These are phyloP conservation scores for Labeo catla DNA, from an alignment of 2,113 vertebrate genomes.

Conservation along the genomic window DNA sequence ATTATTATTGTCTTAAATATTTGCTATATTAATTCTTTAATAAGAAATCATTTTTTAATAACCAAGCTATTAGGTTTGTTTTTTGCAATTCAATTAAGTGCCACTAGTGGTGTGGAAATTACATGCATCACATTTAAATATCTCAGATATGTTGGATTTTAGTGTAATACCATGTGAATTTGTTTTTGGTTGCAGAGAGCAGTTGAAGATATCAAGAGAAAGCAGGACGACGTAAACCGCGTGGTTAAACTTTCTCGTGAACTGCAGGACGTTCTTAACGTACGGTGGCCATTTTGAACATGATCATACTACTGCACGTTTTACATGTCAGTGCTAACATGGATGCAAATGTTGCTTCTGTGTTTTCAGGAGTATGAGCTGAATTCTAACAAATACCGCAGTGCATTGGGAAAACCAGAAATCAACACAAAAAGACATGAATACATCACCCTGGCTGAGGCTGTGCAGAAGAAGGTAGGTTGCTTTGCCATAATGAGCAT, in stretches of 20 bases:
- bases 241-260: slow-evolving; percentile 79
- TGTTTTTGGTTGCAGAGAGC: slow-evolving; percentile 77
- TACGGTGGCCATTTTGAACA: slow-evolving; percentile 60
- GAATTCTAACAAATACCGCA: slow-evolving; percentile 81
- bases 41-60: too few species aligned
- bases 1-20: neutral
- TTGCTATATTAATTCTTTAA: too few species aligned
- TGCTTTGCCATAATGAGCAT: neutral
- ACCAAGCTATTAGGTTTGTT: neutral
- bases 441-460: slow-evolving; percentile 77
- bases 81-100: neutral
- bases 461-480: slow-evolving; percentile 84
- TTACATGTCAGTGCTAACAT: neutral
- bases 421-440: slow-evolving; percentile 71
- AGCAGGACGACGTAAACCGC: slow-evolving; percentile 75
- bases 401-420: slow-evolving; percentile 71
- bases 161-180: neutral
- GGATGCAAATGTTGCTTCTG: slow-evolving; percentile 22
- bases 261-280: slow-evolving; percentile 83
- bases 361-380: slow-evolving; percentile 84
- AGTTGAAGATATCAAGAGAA: slow-evolving; percentile 83
- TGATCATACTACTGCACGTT: neutral
- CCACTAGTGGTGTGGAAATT: neutral
- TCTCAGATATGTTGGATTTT: neutral
- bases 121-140: neutral